These are phyloP conservation scores for Corythornis vintsioides DNA, from an alignment of 2,113 vertebrate species.

Conservation along the genomic window DNA sequence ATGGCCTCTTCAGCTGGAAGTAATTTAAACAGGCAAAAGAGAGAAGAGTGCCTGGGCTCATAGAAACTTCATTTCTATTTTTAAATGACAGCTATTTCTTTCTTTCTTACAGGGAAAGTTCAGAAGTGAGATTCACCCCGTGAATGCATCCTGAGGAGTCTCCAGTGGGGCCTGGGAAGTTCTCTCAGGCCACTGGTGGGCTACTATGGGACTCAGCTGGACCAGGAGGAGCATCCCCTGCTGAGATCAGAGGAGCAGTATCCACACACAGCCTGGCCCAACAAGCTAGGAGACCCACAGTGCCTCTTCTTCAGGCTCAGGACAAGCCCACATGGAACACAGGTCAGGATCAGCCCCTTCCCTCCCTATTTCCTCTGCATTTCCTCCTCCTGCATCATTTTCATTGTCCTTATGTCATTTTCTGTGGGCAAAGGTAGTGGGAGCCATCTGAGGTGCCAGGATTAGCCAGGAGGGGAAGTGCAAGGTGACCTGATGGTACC, in stretches of 20 bases:
- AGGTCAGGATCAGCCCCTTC: too few species aligned
- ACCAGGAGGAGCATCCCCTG: background rate
- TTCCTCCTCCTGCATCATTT: background rate
- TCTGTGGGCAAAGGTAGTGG: background rate
- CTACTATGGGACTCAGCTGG: background rate
- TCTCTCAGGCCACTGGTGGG: background rate
- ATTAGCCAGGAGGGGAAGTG: background rate
- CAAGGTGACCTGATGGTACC: background rate
- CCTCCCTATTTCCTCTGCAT: background rate
- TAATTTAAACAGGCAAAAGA: background rate
- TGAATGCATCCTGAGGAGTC: background rate
- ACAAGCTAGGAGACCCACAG: background rate
- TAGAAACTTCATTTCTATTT: background rate
- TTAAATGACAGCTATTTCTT: conserved; percentile 1
- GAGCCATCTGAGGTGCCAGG: background rate
- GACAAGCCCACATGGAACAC: too few species aligned
- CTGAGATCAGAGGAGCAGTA: background rate
- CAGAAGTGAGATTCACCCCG: background rate
- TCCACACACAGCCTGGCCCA: background rate
- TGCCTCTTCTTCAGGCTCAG: too few species aligned
- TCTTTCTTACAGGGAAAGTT: background rate
- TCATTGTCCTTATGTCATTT: background rate
- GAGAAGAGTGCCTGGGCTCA: background rate
- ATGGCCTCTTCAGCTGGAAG: conserved; percentile 23
- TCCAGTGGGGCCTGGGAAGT: background rate